Base-by-base conservation (phyloP, 2,888 invertebrate genomes). In the Amiota minor region DNA sequence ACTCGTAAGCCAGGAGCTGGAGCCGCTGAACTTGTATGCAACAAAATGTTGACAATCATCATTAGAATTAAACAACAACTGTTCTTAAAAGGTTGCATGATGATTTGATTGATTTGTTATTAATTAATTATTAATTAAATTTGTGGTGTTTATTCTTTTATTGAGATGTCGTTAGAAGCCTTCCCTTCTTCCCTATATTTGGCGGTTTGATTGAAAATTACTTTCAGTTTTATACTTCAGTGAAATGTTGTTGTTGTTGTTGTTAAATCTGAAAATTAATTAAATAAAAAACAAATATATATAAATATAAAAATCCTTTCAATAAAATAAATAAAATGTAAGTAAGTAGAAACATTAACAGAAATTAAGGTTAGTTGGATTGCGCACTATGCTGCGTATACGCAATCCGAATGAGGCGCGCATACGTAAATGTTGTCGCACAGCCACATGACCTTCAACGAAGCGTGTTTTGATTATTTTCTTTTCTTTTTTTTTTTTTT, bases 21-120 rank as follows among this genome's bases (percentile, higher is more conserved):
- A 78, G 83, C 78, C 49, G 87, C 86, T 53, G 79, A 69, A 71
- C 83, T 76, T 70, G 80, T 72, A 72, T 87, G 85, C 56, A 75
- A 75, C 69, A 87, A 67, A 70, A 79, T 72, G 71, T 82, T 81
- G 75, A 84, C 18, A 16, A 59, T 59, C 18, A 16, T 11, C 20
- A 59, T 71, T 75, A 86, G 45, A 70, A 87, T 64, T 64, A 87
- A 75, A 76, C 80, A 75, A 67, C 84, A 78, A 74, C 80, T 77
- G 79, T 82, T 84, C 78, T 80, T 86, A 46, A 83, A 78, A 75
- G 84, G 79, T 78, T 86, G 86, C 90, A 90, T 90, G 74, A 72
- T 80, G 75, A 75, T n/a, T n/a, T 70, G 16, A 18, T 2, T 71
- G 23, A 18, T 68, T 62, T 56, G n/a, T 65, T 53, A 70, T 20